Percentiles rank a stretch among this genome's conserved stretches.
Conservation (phyloP, 2,113 vertebrate species). For the Mola mola region DNA sequence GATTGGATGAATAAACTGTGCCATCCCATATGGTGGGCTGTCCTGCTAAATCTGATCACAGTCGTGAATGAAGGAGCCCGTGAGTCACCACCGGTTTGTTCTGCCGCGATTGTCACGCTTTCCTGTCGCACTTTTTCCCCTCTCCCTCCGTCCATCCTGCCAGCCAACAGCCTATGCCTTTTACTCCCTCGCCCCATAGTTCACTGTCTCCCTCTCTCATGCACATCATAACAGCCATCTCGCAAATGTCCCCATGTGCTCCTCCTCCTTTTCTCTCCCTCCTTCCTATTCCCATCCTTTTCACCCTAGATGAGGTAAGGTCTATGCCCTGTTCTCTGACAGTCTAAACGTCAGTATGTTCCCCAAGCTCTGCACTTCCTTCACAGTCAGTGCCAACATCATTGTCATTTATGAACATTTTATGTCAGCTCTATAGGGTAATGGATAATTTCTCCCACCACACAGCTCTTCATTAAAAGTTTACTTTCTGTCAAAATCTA, state of each 20-base stretch:
- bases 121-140: conserved; percentile 58
- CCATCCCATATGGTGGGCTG: conserved; percentile 84
- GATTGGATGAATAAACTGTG: conserved; percentile 82
- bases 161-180: conserved; percentile 67
- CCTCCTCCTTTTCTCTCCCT: neutral
- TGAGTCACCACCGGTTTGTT: conserved; percentile 80
- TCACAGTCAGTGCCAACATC: conserved; percentile 66
- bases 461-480: conserved; percentile 91
- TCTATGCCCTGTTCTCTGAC: conserved; percentile 39
- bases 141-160: conserved; percentile 57
- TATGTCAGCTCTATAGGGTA: conserved; percentile 76
- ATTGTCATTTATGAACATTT: conserved; percentile 82
- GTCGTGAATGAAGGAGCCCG: conserved; percentile 71
- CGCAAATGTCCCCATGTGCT: conserved; percentile 14
- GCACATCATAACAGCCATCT: conserved; percentile 48
- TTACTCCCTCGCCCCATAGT: conserved; percentile 69
- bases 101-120: conserved; percentile 73
- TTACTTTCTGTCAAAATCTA: conserved; percentile 91
- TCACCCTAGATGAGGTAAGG: conserved; percentile 38
- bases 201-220: conserved; percentile 65
- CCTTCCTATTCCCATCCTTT: neutral
- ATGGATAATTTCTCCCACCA: conserved; percentile 81
- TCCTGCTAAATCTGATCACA: conserved; percentile 80
- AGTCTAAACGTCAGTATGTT: conserved; percentile 54
- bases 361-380: conserved; percentile 63